These are phyloP conservation scores for Troglohyphantes excavatus DNA, from an alignment of 2,888 invertebrate genomes.

Conservation along the genomic window DNA sequence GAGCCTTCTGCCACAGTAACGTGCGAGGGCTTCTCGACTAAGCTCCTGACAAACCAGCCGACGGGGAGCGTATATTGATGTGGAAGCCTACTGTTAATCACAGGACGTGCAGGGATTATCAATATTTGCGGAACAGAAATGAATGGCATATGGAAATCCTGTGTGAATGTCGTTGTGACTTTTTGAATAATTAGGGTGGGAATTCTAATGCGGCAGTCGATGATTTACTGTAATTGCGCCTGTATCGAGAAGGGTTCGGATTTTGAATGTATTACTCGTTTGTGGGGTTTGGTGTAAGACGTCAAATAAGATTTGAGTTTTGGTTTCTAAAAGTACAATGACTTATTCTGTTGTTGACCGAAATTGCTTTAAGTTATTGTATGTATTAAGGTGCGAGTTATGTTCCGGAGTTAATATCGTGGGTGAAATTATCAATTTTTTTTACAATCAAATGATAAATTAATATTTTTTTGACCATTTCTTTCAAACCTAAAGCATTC, in stretches of 20 bases:
- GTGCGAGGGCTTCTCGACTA: constrained; percentile 21
- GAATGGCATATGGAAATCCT: background rate
- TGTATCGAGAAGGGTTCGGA: background rate
- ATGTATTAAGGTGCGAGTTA: too few relatives aligned
- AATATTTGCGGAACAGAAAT: constrained; percentile 54
- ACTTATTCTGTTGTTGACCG: too few relatives aligned
- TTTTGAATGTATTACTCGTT: background rate
- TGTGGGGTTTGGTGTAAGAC: too few relatives aligned
- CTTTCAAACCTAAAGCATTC: too few relatives aligned
- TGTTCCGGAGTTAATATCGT: too few relatives aligned
- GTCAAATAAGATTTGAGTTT: too few relatives aligned
- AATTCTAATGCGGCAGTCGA: background rate
- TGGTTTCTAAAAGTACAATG: too few relatives aligned
- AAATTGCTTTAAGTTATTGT: too few relatives aligned
- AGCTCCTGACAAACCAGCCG: constrained; percentile 45
- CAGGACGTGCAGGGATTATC: constrained; percentile 28
- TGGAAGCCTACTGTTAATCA: constrained; percentile 29
- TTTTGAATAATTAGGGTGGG: constrained; percentile 1
- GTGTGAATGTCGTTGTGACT: background rate
- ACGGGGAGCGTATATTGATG: constrained; percentile 19
- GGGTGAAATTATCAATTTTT: too few relatives aligned
- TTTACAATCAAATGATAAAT: too few relatives aligned
- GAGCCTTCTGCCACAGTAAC: constrained; percentile 11
- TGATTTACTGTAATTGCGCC: background rate
- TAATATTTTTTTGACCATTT: too few relatives aligned